These are phyloP conservation scores for Zoanthus sansibaricus DNA, from an alignment of 92 coral and sea anemone species.

Conservation along the genomic window DNA sequence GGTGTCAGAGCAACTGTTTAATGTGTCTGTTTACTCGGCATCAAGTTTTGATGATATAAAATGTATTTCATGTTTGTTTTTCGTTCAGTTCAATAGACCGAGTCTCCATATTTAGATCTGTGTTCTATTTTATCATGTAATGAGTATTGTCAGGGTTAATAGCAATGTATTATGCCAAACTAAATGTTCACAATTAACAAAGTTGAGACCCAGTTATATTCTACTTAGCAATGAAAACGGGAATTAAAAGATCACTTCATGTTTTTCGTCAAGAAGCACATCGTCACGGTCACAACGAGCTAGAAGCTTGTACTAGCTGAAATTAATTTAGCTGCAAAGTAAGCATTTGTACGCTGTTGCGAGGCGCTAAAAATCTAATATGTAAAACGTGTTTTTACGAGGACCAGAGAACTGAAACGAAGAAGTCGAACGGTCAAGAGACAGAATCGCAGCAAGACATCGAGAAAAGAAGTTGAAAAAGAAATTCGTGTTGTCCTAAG, in stretches of 20 bases:
- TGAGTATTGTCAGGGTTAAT: neutral
- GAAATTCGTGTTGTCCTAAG: neutral
- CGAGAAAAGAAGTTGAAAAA: neutral
- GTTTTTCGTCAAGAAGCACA: neutral
- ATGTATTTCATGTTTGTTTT: conserved; percentile 28
- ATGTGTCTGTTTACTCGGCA: neutral
- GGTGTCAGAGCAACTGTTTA: neutral
- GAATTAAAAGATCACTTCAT: neutral
- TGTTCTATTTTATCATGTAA: neutral
- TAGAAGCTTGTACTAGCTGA: neutral
- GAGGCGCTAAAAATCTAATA: neutral
- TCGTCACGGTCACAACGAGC: neutral
- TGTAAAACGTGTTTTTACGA: conserved; percentile 32
- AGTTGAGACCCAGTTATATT: neutral
- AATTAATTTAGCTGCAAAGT: neutral
- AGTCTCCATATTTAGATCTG: neutral
- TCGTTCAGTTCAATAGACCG: conserved; percentile 4
- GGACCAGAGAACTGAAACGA: conserved; percentile 3
- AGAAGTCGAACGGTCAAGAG: neutral
- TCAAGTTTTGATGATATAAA: conserved; percentile 9
- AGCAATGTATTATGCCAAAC: no score
- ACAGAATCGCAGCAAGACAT: neutral
- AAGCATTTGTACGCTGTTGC: neutral
- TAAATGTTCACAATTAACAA: no score
- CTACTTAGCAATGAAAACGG: neutral